Conservation (phyloP, 2,888 invertebrate species). For the Tenthredo amoena region DNA sequence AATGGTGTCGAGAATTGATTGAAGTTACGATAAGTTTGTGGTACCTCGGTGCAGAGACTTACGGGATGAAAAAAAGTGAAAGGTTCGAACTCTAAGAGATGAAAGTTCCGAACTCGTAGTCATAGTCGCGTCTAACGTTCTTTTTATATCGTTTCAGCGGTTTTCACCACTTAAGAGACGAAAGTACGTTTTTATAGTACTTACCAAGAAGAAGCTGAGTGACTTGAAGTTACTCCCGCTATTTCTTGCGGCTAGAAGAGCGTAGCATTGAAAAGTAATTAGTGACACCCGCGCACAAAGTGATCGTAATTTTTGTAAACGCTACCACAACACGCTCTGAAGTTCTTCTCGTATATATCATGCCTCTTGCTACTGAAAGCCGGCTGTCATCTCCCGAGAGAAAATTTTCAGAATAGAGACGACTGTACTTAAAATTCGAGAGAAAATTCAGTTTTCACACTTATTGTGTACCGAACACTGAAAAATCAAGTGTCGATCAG, state of each 20-base stretch:
- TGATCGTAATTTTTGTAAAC: slow-evolving; percentile 43
- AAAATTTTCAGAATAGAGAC: neutral
- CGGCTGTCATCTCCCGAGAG: slow-evolving; percentile 15
- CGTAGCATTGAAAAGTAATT: slow-evolving; percentile 47
- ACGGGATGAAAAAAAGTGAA: neutral
- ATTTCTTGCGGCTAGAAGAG: neutral
- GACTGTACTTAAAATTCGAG: neutral
- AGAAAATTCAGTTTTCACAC: slow-evolving; percentile 1
- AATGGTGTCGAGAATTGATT: slow-evolving; percentile 19
- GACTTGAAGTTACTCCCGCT: slow-evolving; percentile 36
- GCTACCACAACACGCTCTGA: neutral
- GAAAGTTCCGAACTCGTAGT: slow-evolving; percentile 41
- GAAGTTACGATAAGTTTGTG: slow-evolving; percentile 29
- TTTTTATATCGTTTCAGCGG: slow-evolving; percentile 52
- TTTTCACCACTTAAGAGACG: slow-evolving; percentile 53
- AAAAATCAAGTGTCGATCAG: neutral
- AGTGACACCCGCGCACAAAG: slow-evolving; percentile 40
- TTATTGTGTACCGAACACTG: neutral
- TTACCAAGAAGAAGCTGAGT: slow-evolving; percentile 35
- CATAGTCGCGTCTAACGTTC: slow-evolving; percentile 23
- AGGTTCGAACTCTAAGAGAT: slow-evolving; percentile 21
- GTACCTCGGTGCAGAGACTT: neutral
- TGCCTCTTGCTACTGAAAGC: slow-evolving; percentile 2
- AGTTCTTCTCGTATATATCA: slow-evolving; percentile 1
- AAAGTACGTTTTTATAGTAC: slow-evolving; percentile 48